Conservation (phyloP, 2,797 vertebrate genomes). For the Euthynnus affinis region DNA sequence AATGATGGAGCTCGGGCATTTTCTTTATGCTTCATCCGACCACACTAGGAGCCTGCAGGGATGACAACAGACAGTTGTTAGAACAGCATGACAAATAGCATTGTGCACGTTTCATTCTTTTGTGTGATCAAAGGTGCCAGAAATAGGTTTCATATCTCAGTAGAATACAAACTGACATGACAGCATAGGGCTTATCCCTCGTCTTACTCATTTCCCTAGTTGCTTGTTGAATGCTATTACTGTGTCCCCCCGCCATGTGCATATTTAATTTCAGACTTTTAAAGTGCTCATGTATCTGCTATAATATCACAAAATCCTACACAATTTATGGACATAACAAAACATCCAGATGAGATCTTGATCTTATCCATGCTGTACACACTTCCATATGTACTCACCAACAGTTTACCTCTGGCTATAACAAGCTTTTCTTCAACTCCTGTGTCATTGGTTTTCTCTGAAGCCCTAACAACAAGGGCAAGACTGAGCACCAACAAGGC, state of each 20-base stretch:
- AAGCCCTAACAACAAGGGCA: conserved; percentile 34
- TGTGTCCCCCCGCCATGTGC: background rate
- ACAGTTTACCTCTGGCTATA: conserved; percentile 81
- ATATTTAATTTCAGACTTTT: background rate
- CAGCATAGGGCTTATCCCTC: conserved; percentile 6
- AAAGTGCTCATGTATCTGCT: background rate
- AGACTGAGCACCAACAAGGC: conserved; percentile 60
- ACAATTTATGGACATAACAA: background rate
- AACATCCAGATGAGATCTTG: background rate
- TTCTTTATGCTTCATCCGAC: conserved; percentile 91
- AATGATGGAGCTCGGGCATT: conserved; percentile 87
- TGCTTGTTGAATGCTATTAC: background rate
- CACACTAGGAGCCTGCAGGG: conserved; percentile 87
- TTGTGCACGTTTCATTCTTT: background rate
- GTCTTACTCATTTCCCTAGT: background rate
- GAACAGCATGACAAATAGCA: conserved; percentile 28
- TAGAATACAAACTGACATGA: conserved; percentile 23
- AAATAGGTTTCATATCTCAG: conserved; percentile 43
- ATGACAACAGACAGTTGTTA: conserved; percentile 56
- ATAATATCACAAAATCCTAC: background rate
- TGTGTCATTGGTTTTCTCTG: conserved; percentile 47
- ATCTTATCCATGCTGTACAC: background rate
- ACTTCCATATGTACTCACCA: conserved; percentile 75
- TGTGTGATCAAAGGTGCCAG: conserved; percentile 49
- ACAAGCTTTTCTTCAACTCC: conserved; percentile 54